Base-by-base conservation (phyloP, 2,113 vertebrate species). In the Herpailurus yagouaroundi region DNA sequence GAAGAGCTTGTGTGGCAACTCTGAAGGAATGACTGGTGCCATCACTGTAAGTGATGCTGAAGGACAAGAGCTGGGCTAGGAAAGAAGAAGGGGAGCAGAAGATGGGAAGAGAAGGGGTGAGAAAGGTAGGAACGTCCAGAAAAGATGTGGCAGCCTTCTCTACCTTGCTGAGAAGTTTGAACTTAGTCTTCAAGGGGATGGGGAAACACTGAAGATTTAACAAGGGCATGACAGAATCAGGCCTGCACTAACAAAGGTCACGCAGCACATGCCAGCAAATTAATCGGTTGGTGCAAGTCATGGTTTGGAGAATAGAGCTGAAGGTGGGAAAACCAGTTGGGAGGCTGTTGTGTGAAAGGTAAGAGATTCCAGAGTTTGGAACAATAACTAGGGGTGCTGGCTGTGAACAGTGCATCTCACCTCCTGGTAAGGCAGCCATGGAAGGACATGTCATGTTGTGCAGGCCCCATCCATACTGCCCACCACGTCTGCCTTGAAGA, bases 381-480 rank as follows among this genome's bases (percentile, higher is more conserved):
- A 83, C 18, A 60, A 6, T 52, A 76, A 57, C 16, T 1, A 41
- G 12, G 25, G 12, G 4, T 64, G 16, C 15, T 76, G 52, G 14
- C 55, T n/a, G 0, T 36, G 23, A 79, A 45, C 16, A 52, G 1
- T 80, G 23, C 29, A 4, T 55, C 25, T 57, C n/a, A 83, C 25
- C 14, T 77, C 38, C 3, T 27, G 52, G 2, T 41, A 57, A 86
- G 57, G 64, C n/a, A 18, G 16, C 19, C 7, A 1, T 48, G 19
- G 55, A 66, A 48, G 55, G 33, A 73, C 25, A 1, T 16, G 12
- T 33, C 3, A 38, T 5, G 27, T 5, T 29, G 4, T 0, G 0
- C 16, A 12, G 52, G 11, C 3, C 48, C 29, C 1, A 3, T 23
- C 63, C 14, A 10, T 14, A 5, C 1, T 52, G 6, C 14, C 45